Base-by-base conservation (phyloP, 2,797 vertebrate species). In the Oryzias sinensis region DNA sequence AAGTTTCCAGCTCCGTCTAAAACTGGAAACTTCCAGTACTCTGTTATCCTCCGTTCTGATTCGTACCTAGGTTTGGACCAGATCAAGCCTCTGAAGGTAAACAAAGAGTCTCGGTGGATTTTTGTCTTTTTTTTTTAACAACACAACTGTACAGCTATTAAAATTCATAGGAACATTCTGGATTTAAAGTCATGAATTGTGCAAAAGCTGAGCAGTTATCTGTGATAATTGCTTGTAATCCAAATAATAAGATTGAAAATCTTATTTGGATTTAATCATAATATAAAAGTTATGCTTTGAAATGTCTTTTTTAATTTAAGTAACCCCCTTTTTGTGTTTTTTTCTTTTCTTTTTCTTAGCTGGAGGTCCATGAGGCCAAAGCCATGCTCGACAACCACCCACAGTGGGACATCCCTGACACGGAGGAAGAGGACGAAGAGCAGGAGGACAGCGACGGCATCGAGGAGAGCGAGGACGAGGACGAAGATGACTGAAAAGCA, bases 361-460 rank as follows among this genome's bases (percentile, higher is more conserved):
- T 99, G 92, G 97, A 99, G 88, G 97, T 99, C 80, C 97, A 98
- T 2, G 96, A 99, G 90, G 97, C 97, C 62, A 98, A 98, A 85
- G 96, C 95, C 72, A 93, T 99, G 87, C 81, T 95, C 85, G 97
- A 98, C 88, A 98, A 97, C 89, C 97, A 99, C 73, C 97, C 97
- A 0, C 97, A 99, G 50, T 99, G 97, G 97, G 97, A 99, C 85
- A 96, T 96, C 86, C 94, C 93, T 0, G 93, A 94, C 87, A 94
- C 96, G 1, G 94, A 97, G 85, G 97, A 99, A 76, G 97, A 97
- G 51, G 97, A 99, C 53, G 97, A 98, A 84, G 97, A 98, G 91
- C 97, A 97, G 83, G 97, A 98, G 74, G 97, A 99, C 89, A 99
- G 97, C 0, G 97, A 99, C 41, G 96, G 96, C 79, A 98, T 99